phyloP scores from a whole-genome alignment of 35 echinoderm and acorn worm species.

The Stichopus chloronotus region DNA sequence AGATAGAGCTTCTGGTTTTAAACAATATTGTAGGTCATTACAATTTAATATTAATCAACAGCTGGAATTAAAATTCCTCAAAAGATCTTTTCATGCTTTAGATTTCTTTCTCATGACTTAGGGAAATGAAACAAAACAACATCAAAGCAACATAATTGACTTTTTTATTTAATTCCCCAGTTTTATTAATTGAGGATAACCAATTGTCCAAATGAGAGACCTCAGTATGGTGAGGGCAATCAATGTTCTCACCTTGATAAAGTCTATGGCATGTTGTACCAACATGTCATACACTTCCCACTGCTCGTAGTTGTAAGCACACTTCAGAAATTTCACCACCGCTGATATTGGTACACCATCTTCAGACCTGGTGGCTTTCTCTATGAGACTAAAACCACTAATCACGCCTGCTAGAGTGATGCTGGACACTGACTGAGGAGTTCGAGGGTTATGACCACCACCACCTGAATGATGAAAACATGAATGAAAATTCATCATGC shows the following conservation, averaged over 20 bases:
- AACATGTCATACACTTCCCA: conserved; percentile 96
- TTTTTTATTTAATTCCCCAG: too few species aligned
- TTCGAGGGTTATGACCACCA: conserved; percentile 83
- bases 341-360: conserved; percentile 85
- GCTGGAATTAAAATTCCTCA: too few species aligned
- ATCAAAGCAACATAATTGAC: too few species aligned
- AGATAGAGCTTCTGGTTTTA: too few species aligned
- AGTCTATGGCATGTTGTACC: conserved; percentile 57
- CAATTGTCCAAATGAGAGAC: too few species aligned
- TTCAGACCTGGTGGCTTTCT: conserved; percentile 67
- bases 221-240: neutral
- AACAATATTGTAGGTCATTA: too few species aligned
- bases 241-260: conserved; percentile 71
- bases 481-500: neutral
- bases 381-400: conserved; percentile 71
- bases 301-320: conserved; percentile 99
- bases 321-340: conserved; percentile 97
- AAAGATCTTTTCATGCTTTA: too few species aligned
- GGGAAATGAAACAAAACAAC: too few species aligned
- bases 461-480: conserved; percentile 67
- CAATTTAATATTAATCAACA: too few species aligned
- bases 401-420: conserved; percentile 79
- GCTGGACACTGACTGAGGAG: conserved; percentile 61
- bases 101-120: too few species aligned
- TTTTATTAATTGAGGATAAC: too few species aligned